phyloP scores from a whole-genome alignment of 2,113 vertebrate species.

The Etheostoma spectabile region DNA sequence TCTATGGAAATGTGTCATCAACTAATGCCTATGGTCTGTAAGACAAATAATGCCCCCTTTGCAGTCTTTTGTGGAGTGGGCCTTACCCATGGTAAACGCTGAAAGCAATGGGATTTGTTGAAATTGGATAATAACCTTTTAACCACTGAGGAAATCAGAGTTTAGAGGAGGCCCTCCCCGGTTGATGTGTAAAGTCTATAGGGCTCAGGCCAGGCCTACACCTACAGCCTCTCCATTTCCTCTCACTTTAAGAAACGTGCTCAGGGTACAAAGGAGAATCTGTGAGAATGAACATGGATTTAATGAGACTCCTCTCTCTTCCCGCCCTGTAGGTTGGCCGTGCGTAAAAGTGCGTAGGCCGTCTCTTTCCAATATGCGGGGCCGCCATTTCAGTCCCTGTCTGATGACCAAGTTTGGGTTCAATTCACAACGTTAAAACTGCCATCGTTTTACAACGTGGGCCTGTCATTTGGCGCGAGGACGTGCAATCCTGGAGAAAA shows the following conservation, averaged over 20 bases:
- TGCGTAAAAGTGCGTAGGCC: slow-evolving; percentile 60
- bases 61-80: slow-evolving; percentile 65
- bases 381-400: slow-evolving; percentile 32
- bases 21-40: slow-evolving; percentile 20
- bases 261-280: slow-evolving; percentile 61
- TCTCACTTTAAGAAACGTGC: slow-evolving; percentile 73
- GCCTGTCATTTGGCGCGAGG: no score
- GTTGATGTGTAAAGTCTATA: slow-evolving; percentile 54
- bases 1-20: slow-evolving; percentile 29
- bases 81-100: slow-evolving; percentile 79
- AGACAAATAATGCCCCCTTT: slow-evolving; percentile 58
- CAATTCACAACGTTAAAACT: no score
- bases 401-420: background rate
- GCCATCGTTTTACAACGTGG: no score
- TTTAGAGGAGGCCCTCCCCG: slow-evolving; percentile 66
- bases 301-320: slow-evolving; percentile 30
- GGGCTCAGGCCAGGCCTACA: slow-evolving; percentile 64
- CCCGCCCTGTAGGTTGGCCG: slow-evolving; percentile 47
- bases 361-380: slow-evolving; percentile 7
- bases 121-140: slow-evolving; percentile 68
- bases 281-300: slow-evolving; percentile 49
- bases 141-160: slow-evolving; percentile 73
- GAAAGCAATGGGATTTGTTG: slow-evolving; percentile 64
- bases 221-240: slow-evolving; percentile 66
- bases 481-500: no score